Conservation (phyloP, 2,888 invertebrate species). For the Nephrotoma flavescens region DNA sequence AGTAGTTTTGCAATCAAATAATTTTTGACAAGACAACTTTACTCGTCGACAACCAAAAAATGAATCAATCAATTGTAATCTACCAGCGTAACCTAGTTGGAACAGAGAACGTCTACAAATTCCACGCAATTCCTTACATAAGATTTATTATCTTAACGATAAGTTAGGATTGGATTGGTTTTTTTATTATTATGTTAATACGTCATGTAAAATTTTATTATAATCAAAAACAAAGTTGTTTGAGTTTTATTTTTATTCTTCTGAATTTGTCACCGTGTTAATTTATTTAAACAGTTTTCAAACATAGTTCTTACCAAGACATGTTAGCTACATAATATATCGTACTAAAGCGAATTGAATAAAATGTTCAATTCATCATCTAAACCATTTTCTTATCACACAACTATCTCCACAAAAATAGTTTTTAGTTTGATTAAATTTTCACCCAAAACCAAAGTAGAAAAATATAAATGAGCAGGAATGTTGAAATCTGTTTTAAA, state of each 20-base stretch:
- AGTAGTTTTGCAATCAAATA: too few relatives aligned
- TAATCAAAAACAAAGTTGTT: too few relatives aligned
- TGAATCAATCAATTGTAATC: too few relatives aligned
- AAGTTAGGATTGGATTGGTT: too few relatives aligned
- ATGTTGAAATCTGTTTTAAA: neutral
- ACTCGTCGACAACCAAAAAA: too few relatives aligned
- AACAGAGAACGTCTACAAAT: too few relatives aligned
- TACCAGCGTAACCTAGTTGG: too few relatives aligned
- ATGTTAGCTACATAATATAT: neutral
- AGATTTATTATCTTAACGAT: too few relatives aligned
- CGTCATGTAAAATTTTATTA: too few relatives aligned
- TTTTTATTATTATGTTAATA: too few relatives aligned
- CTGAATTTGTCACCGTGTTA: neutral
- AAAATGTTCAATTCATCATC: neutral
- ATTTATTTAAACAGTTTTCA: neutral
- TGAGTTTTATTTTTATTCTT: neutral
- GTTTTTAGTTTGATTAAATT: neutral
- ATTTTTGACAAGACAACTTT: too few relatives aligned
- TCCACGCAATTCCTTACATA: too few relatives aligned
- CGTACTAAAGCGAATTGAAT: neutral
- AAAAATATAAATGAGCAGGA: neutral
- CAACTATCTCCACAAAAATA: neutral
- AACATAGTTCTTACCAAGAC: neutral
- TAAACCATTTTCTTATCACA: neutral
- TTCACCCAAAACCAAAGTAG: neutral